Percentiles rank a stretch among this genome's conserved stretches.
Evolutionary conservation across 2,797 vertebrate genomes (phyloP).

Genomic region (Rhincodon typus): DNA sequence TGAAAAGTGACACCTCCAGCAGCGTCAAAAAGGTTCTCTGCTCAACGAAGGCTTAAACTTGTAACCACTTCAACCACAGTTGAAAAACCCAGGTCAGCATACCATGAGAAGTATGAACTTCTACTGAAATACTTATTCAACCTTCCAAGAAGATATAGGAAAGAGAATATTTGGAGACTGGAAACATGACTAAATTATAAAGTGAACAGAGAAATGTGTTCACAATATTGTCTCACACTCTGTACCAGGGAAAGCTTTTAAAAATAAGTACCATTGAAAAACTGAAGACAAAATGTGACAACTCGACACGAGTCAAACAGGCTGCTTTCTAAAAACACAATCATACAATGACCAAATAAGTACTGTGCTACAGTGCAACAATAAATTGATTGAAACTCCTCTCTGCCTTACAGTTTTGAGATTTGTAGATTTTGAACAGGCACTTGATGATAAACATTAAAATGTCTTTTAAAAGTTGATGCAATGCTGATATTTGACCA

Average conservation of each 20-base stretch:
- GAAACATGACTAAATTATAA: not conserved
- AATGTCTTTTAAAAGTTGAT: not conserved
- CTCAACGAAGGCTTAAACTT: not conserved
- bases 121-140: not conserved
- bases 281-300: not conserved
- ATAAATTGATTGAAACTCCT: not conserved
- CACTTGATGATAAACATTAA: not conserved
- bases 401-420: not conserved
- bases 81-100: not conserved
- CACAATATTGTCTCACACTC: not conserved
- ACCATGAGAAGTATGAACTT: not conserved
- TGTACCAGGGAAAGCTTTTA: not conserved
- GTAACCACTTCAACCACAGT: not conserved
- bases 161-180: not conserved
- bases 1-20: not conserved
- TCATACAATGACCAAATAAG: not conserved
- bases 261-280: not conserved
- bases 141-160: not conserved
- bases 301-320: not conserved
- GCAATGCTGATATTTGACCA: not conserved
- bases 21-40: not conserved
- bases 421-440: not conserved
- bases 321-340: not conserved
- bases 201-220: not conserved
- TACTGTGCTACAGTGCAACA: not conserved